Conservation (phyloP, 1,140 invertebrate species). For the Carcinoscorpius rotundicauda region DNA sequence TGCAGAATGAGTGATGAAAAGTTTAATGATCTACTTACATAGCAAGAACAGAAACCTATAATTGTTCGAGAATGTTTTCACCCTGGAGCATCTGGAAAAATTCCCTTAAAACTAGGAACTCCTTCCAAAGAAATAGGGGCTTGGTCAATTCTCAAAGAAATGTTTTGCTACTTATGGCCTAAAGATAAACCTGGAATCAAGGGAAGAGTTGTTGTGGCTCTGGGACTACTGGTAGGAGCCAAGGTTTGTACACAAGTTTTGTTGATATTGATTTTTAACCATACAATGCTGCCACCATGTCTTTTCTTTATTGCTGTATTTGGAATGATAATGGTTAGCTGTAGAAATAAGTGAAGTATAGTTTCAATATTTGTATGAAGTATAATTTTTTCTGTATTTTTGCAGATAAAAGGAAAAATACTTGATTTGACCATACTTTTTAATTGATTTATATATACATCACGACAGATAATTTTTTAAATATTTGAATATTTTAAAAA, state of each 20-base stretch:
- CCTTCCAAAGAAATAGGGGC: conserved; percentile 7
- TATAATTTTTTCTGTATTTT: conserved; percentile 14
- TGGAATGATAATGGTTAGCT: neutral
- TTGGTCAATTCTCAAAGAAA: conserved; percentile 58
- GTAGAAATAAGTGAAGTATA: neutral
- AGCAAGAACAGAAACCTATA: too few relatives aligned
- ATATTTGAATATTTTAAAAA: too few relatives aligned
- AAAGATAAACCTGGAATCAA: conserved; percentile 69
- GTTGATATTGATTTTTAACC: conserved; percentile 1
- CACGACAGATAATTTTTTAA: too few relatives aligned
- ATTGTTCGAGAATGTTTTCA: conserved; percentile 56
- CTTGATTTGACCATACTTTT: too few relatives aligned
- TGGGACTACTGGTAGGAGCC: conserved; percentile 42
- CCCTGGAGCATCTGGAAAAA: conserved; percentile 60
- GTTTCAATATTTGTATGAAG: conserved; percentile 1
- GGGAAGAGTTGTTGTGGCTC: conserved; percentile 67
- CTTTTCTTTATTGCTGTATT: conserved; percentile 8
- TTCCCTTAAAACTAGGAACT: conserved; percentile 25
- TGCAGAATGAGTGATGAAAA: too few relatives aligned
- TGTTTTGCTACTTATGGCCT: conserved; percentile 93
- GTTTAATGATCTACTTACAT: too few relatives aligned
- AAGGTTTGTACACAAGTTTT: conserved; percentile 32
- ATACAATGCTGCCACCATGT: conserved; percentile 1
- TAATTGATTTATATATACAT: too few relatives aligned
- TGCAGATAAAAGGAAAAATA: conserved; percentile 15